These are phyloP conservation scores for Nesoenas mayeri DNA, from an alignment of 2,113 vertebrate genomes.

Conservation along the genomic window DNA sequence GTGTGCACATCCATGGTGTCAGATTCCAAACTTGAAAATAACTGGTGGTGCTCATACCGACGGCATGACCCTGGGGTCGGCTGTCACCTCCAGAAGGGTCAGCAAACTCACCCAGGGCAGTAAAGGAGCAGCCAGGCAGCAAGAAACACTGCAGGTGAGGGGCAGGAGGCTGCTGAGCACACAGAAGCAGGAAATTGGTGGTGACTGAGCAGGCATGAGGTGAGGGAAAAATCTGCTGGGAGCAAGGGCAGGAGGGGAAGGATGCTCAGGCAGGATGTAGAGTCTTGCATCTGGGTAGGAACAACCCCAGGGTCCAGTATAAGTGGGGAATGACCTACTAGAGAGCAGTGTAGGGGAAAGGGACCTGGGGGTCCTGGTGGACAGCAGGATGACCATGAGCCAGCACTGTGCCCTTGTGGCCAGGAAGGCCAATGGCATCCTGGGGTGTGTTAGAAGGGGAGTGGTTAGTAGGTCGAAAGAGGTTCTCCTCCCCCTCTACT, in stretches of 20 bases:
- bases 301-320: too few relatives aligned
- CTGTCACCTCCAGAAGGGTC: background rate
- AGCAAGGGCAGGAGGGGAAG: background rate
- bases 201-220: accelerated
- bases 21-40: background rate
- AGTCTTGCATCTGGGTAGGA: too few relatives aligned
- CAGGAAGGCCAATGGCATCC: too few relatives aligned
- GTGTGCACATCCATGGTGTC: accelerated
- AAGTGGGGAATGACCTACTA: too few relatives aligned
- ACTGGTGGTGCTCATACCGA: background rate
- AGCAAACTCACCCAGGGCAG: background rate
- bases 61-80: accelerated
- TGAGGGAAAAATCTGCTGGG: accelerated
- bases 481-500: too few relatives aligned
- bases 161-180: background rate
- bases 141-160: accelerated
- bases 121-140: background rate
- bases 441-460: too few relatives aligned
- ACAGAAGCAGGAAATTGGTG: background rate
- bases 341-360: too few relatives aligned
- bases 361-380: too few relatives aligned
- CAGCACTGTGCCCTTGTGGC: too few relatives aligned
- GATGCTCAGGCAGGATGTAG: background rate
- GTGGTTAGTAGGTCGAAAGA: too few relatives aligned
- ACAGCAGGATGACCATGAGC: too few relatives aligned